A percentile compares a stretch with the other conserved stretches of the same genome.
Evolutionary conservation across 2,888 invertebrate genomes (phyloP).

Genomic region (Stegophylla sp.): DNA sequence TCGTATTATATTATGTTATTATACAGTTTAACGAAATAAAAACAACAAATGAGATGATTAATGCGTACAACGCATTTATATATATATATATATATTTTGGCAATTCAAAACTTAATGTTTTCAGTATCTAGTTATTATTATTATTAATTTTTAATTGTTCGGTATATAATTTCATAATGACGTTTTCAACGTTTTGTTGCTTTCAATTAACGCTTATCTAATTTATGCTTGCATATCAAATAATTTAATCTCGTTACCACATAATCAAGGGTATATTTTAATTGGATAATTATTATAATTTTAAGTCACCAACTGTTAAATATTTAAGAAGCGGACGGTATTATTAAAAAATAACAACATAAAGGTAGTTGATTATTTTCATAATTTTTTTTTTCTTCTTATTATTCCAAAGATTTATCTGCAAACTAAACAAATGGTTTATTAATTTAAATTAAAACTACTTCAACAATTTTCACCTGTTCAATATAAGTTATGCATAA

Average conservation of each 20-base stretch:
- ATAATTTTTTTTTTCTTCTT: no score
- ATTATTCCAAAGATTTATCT: no score
- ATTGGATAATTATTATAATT: not conserved
- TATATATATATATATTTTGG: no score
- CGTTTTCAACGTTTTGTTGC: not conserved
- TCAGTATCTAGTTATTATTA: not conserved
- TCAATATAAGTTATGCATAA: no score
- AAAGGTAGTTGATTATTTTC: no score
- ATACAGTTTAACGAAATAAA: not conserved
- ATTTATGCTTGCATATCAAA: not conserved
- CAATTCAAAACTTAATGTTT: not conserved
- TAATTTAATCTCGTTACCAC: not conserved
- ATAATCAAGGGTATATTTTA: not conserved
- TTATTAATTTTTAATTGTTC: not conserved
- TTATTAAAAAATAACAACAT: no score
- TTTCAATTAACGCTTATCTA: not conserved
- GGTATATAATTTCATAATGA: not conserved
- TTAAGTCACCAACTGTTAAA: not conserved
- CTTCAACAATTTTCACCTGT: no score
- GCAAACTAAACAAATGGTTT: no score
- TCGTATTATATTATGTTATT: no score
- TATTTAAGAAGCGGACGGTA: not conserved
- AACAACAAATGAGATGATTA: not conserved
- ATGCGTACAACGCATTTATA: no score
- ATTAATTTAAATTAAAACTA: no score